Percentiles rank a stretch among this genome's conserved stretches.
Evolutionary conservation across 2,888 invertebrate species (phyloP).

Genomic region (Caenorhabditis virilis): DNA sequence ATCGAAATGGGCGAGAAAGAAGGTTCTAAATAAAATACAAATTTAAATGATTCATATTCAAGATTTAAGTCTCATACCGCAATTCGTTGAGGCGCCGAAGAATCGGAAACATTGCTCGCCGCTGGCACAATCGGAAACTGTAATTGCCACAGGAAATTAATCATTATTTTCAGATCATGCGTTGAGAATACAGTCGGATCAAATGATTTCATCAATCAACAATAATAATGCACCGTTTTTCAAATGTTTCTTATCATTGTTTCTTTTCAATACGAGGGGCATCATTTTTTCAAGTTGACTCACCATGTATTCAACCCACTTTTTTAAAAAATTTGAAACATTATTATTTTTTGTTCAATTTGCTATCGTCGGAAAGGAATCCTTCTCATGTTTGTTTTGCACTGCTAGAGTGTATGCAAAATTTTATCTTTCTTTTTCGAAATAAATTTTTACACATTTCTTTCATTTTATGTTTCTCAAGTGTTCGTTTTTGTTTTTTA

Average conservation of each 20-base stretch:
- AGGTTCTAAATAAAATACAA: slow-evolving; percentile 67
- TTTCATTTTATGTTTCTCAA: too few relatives aligned
- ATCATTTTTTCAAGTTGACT: neutral
- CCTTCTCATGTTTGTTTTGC: too few relatives aligned
- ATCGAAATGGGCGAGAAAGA: slow-evolving; percentile 63
- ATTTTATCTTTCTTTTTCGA: too few relatives aligned
- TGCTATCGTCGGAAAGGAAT: too few relatives aligned
- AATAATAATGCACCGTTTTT: too few relatives aligned
- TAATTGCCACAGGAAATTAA: slow-evolving; percentile 28
- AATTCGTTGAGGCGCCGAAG: slow-evolving; percentile 27
- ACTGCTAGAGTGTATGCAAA: too few relatives aligned
- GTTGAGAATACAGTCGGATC: slow-evolving; percentile 28
- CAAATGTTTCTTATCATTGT: neutral
- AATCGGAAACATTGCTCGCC: slow-evolving; percentile 19
- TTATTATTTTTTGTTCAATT: neutral
- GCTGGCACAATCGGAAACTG: slow-evolving; percentile 34
- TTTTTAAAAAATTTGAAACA: too few relatives aligned
- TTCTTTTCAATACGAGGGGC: neutral
- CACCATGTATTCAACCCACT: neutral
- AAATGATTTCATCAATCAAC: slow-evolving; percentile 5
- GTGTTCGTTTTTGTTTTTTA: too few relatives aligned
- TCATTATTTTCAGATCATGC: slow-evolving; percentile 19
- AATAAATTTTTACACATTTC: too few relatives aligned
- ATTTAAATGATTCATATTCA: too few relatives aligned
- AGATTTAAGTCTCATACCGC: slow-evolving; percentile 30